Evolutionary conservation across 2,113 vertebrate species (phyloP).

Genomic region (Axis porcinus): DNA sequence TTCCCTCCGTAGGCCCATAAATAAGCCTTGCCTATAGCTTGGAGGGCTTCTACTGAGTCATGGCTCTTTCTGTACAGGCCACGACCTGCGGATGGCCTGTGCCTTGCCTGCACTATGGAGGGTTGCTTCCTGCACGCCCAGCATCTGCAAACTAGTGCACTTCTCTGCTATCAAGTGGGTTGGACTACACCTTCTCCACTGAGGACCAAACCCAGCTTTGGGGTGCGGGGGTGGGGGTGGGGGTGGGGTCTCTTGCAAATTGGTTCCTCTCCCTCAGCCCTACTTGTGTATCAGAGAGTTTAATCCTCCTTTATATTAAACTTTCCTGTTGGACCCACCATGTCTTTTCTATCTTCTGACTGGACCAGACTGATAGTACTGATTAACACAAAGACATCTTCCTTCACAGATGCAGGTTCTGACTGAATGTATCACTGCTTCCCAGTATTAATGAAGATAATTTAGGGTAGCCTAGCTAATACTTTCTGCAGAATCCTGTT

Average conservation of each 20-base stretch:
- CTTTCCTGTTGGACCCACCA: neutral
- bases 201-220: neutral
- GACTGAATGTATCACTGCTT: neutral
- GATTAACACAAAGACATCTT: neutral
- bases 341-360: neutral
- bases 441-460: neutral
- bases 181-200: neutral
- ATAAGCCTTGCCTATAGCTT: neutral
- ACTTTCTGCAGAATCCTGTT: neutral
- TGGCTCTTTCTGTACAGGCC: neutral
- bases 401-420: neutral
- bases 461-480: neutral
- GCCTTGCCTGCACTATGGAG: neutral
- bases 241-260: neutral
- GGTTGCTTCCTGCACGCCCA: neutral
- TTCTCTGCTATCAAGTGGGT: neutral
- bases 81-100: too few relatives aligned
- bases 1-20: neutral
- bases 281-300: neutral
- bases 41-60: neutral
- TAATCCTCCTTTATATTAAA: neutral
- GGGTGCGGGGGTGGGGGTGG: fast-evolving
- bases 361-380: neutral
- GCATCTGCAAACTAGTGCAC: neutral
- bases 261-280: neutral